These are phyloP conservation scores for Reticulitermes speratus DNA, from an alignment of 1,140 invertebrate species.

Conservation along the genomic window DNA sequence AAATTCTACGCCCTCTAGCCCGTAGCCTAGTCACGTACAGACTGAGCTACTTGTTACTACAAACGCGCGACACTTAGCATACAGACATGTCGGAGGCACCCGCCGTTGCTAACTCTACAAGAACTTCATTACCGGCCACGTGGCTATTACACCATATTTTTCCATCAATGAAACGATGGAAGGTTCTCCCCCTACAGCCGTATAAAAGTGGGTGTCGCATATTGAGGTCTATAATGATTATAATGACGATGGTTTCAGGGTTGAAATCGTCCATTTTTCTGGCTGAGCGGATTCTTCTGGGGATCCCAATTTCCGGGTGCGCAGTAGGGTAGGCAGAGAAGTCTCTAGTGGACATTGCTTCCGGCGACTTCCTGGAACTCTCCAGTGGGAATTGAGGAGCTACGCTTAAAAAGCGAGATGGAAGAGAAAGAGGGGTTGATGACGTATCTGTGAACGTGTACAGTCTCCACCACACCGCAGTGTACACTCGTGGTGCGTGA, in stretches of 20 bases:
- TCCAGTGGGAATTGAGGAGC: neutral
- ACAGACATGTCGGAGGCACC: no score
- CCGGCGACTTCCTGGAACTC: slow-evolving; percentile 1
- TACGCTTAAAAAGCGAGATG: neutral
- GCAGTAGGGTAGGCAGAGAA: neutral
- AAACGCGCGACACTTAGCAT: no score
- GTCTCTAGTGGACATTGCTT: neutral
- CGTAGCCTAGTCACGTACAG: no score
- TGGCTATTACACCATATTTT: neutral
- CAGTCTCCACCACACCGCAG: neutral
- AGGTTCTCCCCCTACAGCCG: neutral
- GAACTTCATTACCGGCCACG: no score
- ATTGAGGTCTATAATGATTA: neutral
- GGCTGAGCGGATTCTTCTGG: neutral
- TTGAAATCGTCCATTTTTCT: neutral
- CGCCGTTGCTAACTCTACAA: no score
- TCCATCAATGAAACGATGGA: neutral
- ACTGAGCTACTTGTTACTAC: no score
- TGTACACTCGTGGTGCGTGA: no score
- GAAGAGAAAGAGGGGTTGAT: neutral
- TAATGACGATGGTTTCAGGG: neutral
- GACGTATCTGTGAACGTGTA: neutral
- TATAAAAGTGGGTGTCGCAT: neutral
- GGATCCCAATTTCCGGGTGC: neutral
- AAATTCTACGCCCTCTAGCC: no score